Base-by-base conservation (phyloP, 2,888 invertebrate genomes). In the Bugula neritina region DNA sequence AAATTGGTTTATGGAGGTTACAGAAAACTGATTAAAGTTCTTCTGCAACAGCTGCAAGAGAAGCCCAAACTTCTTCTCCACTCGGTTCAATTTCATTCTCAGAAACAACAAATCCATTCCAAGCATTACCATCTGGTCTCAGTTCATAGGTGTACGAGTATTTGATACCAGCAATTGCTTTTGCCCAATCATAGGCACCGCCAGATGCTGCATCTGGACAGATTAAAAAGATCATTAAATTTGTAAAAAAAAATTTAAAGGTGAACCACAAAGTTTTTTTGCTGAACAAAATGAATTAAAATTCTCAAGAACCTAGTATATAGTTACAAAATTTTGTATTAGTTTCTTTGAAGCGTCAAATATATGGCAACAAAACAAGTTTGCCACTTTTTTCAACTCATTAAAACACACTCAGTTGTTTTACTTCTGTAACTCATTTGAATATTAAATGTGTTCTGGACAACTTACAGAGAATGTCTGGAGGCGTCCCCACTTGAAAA, bases 391-490 rank as follows among this genome's bases (percentile, higher is more conserved):
- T n/a, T n/a, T n/a, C n/a, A n/a, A n/a, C n/a, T n/a, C n/a, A n/a
- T n/a, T n/a, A n/a, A n/a, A n/a, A n/a, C n/a, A n/a, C n/a, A n/a
- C n/a, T n/a, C n/a, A n/a, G n/a, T n/a, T n/a, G n/a, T n/a, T n/a
- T 43, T 43, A 43, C 10, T 43, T 43, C 43, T 43, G 43, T 43
- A 17, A 43, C 5, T 43, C 43, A 43, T 43, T 5, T 43, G 17
- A 10, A 43, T 43, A 43, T 17, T 5, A n/a, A n/a, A n/a, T n/a
- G n/a, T n/a, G n/a, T n/a, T n/a, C n/a, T n/a, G n/a, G n/a, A n/a
- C n/a, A 72, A 75, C 77, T 74, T 74, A 77, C 77, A 77, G 5
- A 77, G 73, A 1, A 77, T 70, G 13, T 74, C 74, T 3, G 76
- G 75, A 2, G 77, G 76, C 17, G 77, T 76, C 23, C 78, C 78